Evolutionary conservation across 2,888 invertebrate species (phyloP), one percentile per base, ranked within the genome.

Genomic region (Antheraea yamamai): DNA sequence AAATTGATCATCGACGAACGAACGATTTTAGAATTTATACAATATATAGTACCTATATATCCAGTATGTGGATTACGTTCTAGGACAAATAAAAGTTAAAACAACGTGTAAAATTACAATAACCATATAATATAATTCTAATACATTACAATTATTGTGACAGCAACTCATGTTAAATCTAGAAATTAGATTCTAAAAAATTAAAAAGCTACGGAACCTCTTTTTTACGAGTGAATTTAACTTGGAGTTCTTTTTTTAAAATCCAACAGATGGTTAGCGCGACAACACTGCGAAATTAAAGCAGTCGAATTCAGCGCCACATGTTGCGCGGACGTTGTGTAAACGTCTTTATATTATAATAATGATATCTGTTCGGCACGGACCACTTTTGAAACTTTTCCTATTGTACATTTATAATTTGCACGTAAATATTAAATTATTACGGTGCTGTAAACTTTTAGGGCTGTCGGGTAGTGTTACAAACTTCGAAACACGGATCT

Each of bases 231-330:
- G 39, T n/a, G 35, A 39, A 35, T 30, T 18, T 35, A 39, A 47
- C 73, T 70, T 73, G 47, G 30, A 70, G 26, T 39, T 58, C 26
- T 75, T 76, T 76, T 75, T 76, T 76, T 30, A 74, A 20, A 55
- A 64, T 23, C 74, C 61, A 74, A 78, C 84, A 85, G 83, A 83
- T 84, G 85, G 82, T 55, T 71, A 73, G 77, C 80, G 83, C 75
- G 77, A 77, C 77, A 75, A 77, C 77, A 75, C 73, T 73, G 64
- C 74, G 74, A 77, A 77, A 77, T 77, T 77, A 77, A 77, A 75
- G 64, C 75, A 73, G 73, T 73, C 61, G 39, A 51, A 64, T 68
- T 73, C 35, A 61, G 26, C 66, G 73, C 72, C 76, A 79, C 72
- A 77, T 77, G 77, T 72, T 75, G 72, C 73, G 2, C 70, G 75